Conservation (phyloP, 2,888 invertebrate genomes). For the Tyria jacobaeae region DNA sequence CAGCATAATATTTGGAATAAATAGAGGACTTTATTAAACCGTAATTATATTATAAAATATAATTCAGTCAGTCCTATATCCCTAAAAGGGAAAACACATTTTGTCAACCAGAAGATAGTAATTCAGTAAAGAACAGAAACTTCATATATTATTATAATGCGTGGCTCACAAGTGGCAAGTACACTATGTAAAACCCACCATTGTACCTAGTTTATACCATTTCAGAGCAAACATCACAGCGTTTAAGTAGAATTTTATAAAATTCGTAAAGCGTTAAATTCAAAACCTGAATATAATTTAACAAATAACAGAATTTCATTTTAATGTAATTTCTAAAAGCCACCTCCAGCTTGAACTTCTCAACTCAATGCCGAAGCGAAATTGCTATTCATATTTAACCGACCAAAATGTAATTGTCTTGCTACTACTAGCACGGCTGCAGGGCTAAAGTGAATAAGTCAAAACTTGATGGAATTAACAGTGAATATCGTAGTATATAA, state of each 20-base stretch:
- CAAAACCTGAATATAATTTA: background rate
- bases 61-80: background rate
- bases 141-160: background rate
- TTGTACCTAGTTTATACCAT: too few relatives aligned
- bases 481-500: conserved; percentile 9
- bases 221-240: background rate
- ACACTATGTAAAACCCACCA: too few relatives aligned
- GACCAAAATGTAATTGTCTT: conserved; percentile 39
- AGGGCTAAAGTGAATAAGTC: conserved; percentile 26
- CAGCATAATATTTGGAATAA: background rate
- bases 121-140: too few relatives aligned
- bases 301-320: too few relatives aligned
- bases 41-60: too few relatives aligned
- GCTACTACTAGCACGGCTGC: conserved; percentile 26
- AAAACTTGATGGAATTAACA: conserved; percentile 40
- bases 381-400: conserved; percentile 42
- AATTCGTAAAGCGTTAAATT: background rate
- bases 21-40: background rate
- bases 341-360: conserved; percentile 7
- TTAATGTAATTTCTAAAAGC: conserved; percentile 6
- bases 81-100: too few relatives aligned
- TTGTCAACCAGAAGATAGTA: too few relatives aligned
- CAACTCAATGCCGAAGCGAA: conserved; percentile 14
- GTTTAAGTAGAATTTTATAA: background rate
- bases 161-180: too few relatives aligned